Evolutionary conservation across 2,797 vertebrate species (phyloP).

Genomic region (Protonibea diacanthus): DNA sequence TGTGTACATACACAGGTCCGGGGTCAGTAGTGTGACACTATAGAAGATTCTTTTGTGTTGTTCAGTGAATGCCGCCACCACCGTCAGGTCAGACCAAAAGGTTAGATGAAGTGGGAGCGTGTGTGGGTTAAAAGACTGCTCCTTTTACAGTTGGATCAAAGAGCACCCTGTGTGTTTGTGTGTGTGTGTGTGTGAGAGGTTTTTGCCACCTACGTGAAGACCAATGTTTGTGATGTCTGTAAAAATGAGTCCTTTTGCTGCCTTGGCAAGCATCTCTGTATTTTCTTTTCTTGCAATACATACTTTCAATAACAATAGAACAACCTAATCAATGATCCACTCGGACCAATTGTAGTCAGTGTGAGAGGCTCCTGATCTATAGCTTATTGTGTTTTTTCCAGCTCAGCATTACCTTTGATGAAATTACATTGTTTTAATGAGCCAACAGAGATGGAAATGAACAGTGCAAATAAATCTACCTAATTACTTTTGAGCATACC

Average conservation of each 20-base stretch:
- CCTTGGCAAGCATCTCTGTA: not conserved
- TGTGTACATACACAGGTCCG: slow-evolving; percentile 1
- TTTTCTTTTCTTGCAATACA: not conserved
- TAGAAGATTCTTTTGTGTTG: slow-evolving; percentile 25
- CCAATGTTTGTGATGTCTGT: slow-evolving; percentile 7
- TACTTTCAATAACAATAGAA: not conserved
- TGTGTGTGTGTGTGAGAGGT: not conserved
- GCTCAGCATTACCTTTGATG: not conserved
- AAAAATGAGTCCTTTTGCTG: slow-evolving; percentile 1
- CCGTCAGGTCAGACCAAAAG: slow-evolving; percentile 46
- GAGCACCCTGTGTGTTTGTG: not conserved
- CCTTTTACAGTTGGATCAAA: slow-evolving; percentile 56
- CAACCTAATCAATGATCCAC: not conserved
- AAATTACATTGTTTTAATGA: slow-evolving; percentile 24
- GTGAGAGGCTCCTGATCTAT: slow-evolving; percentile 8
- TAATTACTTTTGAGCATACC: slow-evolving; percentile 21
- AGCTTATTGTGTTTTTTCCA: not conserved
- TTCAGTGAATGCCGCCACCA: slow-evolving; percentile 40
- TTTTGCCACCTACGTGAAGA: slow-evolving; percentile 21
- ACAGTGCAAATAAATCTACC: slow-evolving; percentile 14
- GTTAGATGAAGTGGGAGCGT: slow-evolving; percentile 57
- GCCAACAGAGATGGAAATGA: slow-evolving; percentile 8
- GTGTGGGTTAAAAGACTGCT: slow-evolving; percentile 67
- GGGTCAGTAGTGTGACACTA: slow-evolving; percentile 28
- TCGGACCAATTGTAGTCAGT: not conserved